Evolutionary conservation across 2,888 invertebrate genomes (phyloP).

Genomic region (Ptychoptera contaminata): DNA sequence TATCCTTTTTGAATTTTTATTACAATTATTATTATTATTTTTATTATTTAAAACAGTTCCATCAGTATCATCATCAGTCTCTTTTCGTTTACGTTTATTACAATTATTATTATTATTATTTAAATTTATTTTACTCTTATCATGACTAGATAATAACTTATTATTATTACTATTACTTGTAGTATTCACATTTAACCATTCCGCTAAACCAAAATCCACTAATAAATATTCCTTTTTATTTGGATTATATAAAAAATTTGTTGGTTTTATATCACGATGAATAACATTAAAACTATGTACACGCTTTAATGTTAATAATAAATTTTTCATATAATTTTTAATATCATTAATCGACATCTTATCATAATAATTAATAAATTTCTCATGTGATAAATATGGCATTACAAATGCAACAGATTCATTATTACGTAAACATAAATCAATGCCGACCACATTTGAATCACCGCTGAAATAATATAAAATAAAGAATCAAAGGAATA

Average conservation of each 20-base stretch:
- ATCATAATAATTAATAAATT: slow-evolving; percentile 59
- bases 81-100: slow-evolving; percentile 7
- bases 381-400: slow-evolving; percentile 74
- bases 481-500: neutral
- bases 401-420: slow-evolving; percentile 77
- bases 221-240: slow-evolving; percentile 52
- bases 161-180: slow-evolving; percentile 5
- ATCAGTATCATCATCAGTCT: slow-evolving; percentile 1
- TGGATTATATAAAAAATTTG: slow-evolving; percentile 77
- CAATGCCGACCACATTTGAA: slow-evolving; percentile 67
- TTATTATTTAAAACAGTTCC: slow-evolving; percentile 2
- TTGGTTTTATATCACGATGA: slow-evolving; percentile 82
- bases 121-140: slow-evolving; percentile 3
- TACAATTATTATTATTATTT: neutral
- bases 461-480: slow-evolving; percentile 40
- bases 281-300: slow-evolving; percentile 76
- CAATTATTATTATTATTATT: slow-evolving; percentile 9
- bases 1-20: neutral
- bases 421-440: slow-evolving; percentile 56
- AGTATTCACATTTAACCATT: slow-evolving; percentile 28
- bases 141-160: neutral
- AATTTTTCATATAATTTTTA: slow-evolving; percentile 61
- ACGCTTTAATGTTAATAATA: slow-evolving; percentile 58
- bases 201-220: slow-evolving; percentile 83
- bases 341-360: slow-evolving; percentile 55